phyloP scores from a whole-genome alignment of 2,888 invertebrate species.

The Achlya flavicornis region DNA sequence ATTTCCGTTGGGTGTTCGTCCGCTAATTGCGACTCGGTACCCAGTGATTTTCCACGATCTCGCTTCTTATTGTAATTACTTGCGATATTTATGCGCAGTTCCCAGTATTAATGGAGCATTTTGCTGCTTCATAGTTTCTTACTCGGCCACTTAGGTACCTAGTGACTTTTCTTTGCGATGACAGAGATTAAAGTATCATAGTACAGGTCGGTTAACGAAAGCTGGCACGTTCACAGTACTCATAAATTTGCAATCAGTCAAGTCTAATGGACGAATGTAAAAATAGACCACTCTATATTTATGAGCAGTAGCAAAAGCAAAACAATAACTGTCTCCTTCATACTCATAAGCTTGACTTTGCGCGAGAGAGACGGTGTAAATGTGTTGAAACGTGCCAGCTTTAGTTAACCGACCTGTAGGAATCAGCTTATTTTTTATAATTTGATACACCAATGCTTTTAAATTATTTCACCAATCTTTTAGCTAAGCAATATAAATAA shows the following conservation, averaged over 20 bases:
- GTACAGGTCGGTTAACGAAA: no score
- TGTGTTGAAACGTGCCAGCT: no score
- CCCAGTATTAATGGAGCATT: constrained; percentile 41
- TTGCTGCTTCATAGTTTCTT: constrained; percentile 29
- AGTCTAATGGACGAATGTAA: no score
- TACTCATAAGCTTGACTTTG: no score
- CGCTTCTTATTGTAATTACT: constrained; percentile 69
- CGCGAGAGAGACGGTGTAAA: no score
- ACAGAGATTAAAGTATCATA: background rate
- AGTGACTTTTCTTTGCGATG: background rate
- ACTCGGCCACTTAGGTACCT: background rate
- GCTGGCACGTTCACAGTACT: no score
- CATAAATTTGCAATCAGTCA: no score
- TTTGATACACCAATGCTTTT: background rate
- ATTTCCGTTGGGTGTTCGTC: constrained; percentile 79
- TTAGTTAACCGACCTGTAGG: no score
- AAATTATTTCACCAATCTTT: background rate
- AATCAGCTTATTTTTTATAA: no score
- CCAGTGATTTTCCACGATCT: constrained; percentile 78
- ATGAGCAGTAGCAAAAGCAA: no score
- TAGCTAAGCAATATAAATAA: background rate
- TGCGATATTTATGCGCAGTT: constrained; percentile 60
- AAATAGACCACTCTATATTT: no score
- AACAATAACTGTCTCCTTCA: no score
- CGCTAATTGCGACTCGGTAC: constrained; percentile 76